Base-by-base conservation (phyloP, 2,113 vertebrate species). In the Dicentrarchus labrax region DNA sequence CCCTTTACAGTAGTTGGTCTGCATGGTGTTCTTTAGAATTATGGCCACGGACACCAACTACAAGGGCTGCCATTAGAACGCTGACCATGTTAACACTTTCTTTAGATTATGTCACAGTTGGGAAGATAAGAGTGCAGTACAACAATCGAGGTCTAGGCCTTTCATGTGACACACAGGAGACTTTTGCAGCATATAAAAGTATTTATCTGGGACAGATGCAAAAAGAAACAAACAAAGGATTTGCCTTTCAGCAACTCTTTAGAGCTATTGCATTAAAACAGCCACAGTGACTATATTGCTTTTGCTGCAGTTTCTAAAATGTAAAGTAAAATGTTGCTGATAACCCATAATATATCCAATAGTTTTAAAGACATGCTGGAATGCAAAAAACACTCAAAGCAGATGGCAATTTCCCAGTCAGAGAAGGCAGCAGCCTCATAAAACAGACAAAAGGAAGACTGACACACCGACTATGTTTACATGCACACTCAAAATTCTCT, bases 301-400 rank as follows among this genome's bases (percentile, higher is more conserved):
- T 84, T 72, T 13, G 24, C 21, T 70, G 54, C 41, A 69, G 73
- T 62, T 72, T 64, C 9, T 12, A 71, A 78, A 76, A 78, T 70
- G n/a, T 19, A 21, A 50, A n/a, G 45, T 11, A 60, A 19, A 65
- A 64, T 62, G 15, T 47, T 76, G 60, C 43, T 43, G 41, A 72
- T 41, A 70, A 50, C n/a, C 1, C 64, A 86, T 21, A 57, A 71
- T 71, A 38, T 61, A 57, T 19, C 41, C 19, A 88, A 81, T 64
- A 66, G 62, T 86, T 82, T 77, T 79, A 87, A 89, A 91, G 89
- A 89, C 59, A 76, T 88, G 87, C 79, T 89, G 73, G 74, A 92
- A 88, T 76, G 72, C 80, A 91, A 88, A 72, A 57, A 59, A 77
- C 65, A 85, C 50, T 85, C 68, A 64, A 85, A 89, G 90, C 64